Conservation (phyloP, 2,888 invertebrate genomes). For the Zaprionus lineosus region DNA sequence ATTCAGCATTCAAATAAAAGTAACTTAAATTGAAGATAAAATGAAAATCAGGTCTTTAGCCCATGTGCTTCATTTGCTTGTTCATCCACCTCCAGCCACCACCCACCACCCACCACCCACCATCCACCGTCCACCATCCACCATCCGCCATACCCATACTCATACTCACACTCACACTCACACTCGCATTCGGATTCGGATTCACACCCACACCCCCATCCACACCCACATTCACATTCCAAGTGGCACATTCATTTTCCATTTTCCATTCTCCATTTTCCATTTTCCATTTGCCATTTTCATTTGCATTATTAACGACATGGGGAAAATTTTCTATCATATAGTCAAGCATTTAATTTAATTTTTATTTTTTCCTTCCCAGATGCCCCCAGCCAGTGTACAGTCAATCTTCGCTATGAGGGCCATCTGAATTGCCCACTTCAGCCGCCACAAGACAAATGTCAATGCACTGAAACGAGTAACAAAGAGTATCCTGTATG, state of each 20-base stretch:
- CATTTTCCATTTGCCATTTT: constrained; percentile 20
- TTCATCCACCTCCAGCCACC: constrained; percentile 11
- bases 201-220: constrained; percentile 11
- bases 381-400: constrained; percentile 6
- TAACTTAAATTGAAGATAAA: constrained; percentile 70
- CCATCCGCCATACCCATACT: constrained; percentile 11
- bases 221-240: background rate
- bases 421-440: too few relatives aligned
- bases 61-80: constrained; percentile 44
- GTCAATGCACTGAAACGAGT: too few relatives aligned
- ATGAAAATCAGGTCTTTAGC: constrained; percentile 67
- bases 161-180: background rate
- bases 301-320: constrained; percentile 69
- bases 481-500: too few relatives aligned
- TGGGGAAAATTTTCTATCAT: too few relatives aligned
- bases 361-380: too few relatives aligned
- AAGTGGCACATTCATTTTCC: too few relatives aligned
- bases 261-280: too few relatives aligned
- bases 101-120: too few relatives aligned
- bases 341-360: constrained; percentile 51
- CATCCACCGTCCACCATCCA: too few relatives aligned
- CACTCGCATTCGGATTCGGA: background rate
- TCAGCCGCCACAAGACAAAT: too few relatives aligned
- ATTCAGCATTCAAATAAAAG: constrained; percentile 59
- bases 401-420: constrained; percentile 1